These are phyloP conservation scores for Allophyes oxyacanthae DNA, from an alignment of 2,888 invertebrate genomes.

Conservation along the genomic window DNA sequence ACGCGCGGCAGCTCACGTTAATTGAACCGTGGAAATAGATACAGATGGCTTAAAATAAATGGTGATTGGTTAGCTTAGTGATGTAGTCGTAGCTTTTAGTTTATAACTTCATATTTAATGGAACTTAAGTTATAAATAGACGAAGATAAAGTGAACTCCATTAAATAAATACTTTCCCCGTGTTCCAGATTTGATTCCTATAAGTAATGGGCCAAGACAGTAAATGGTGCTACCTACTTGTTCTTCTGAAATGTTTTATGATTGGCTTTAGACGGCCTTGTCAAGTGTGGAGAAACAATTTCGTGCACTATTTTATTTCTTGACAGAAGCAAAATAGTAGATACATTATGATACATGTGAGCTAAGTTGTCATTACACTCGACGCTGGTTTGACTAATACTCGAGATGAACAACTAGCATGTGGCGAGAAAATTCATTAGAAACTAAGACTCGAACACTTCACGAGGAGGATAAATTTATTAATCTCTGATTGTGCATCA, in stretches of 20 bases:
- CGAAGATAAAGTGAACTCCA: background rate
- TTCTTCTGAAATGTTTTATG: too few species aligned
- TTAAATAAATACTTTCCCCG: conserved; percentile 2
- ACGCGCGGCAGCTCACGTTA: conserved; percentile 20
- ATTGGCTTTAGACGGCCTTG: background rate
- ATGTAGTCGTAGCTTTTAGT: conserved; percentile 1
- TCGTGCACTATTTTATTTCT: background rate
- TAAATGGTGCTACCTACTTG: too few species aligned
- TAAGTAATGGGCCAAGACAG: too few species aligned
- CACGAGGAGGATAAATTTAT: conserved; percentile 14
- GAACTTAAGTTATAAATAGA: conserved; percentile 1
- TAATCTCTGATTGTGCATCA: background rate
- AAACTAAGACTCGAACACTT: background rate
- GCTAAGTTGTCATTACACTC: too few species aligned
- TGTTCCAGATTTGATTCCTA: background rate
- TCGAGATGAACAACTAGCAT: background rate
- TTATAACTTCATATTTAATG: background rate
- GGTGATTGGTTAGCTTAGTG: conserved; percentile 15
- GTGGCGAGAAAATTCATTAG: conserved; percentile 8
- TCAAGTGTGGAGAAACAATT: background rate
- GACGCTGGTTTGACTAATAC: too few species aligned
- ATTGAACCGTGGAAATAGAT: conserved; percentile 28
- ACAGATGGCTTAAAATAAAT: conserved; percentile 28
- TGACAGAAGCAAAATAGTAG: too few species aligned
- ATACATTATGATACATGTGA: too few species aligned